A percentile compares a stretch with the other conserved stretches of the same genome.
Evolutionary conservation across 2,113 vertebrate genomes (phyloP).

Genomic region (Oryzias celebensis): DNA sequence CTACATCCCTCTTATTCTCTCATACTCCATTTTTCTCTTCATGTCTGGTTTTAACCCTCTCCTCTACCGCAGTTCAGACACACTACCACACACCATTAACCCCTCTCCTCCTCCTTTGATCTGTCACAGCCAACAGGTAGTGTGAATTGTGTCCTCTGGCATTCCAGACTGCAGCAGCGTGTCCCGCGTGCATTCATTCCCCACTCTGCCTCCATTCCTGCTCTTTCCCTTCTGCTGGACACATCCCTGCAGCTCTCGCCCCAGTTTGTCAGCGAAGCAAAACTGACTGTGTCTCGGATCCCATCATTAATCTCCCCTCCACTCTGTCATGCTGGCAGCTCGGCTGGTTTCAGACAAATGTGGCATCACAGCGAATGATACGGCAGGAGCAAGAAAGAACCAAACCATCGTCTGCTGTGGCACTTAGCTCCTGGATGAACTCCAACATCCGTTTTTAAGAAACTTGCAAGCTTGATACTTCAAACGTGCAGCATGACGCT

Average conservation of each 20-base stretch:
- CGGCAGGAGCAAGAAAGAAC: slow-evolving; percentile 57
- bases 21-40: slow-evolving; percentile 21
- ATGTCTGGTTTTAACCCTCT: slow-evolving; percentile 50
- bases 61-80: slow-evolving; percentile 34
- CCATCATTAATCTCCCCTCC: slow-evolving; percentile 69
- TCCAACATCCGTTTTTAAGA: too few species aligned
- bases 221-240: slow-evolving; percentile 19
- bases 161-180: slow-evolving; percentile 9
- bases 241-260: slow-evolving; percentile 62
- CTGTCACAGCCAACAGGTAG: slow-evolving; percentile 71
- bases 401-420: slow-evolving; percentile 57
- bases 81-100: slow-evolving; percentile 53
- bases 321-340: slow-evolving; percentile 45
- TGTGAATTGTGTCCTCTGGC: slow-evolving; percentile 59
- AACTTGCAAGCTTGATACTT: too few species aligned
- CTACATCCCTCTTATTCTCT: slow-evolving; percentile 27
- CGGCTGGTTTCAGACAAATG: slow-evolving; percentile 67
- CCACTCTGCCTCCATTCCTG: slow-evolving; percentile 15
- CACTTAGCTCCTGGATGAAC: too few species aligned
- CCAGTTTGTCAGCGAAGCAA: slow-evolving; percentile 80
- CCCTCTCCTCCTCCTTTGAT: slow-evolving; percentile 52
- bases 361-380: slow-evolving; percentile 69
- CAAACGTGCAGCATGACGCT: too few species aligned
- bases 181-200: slow-evolving; percentile 8
- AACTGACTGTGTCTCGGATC: slow-evolving; percentile 59